Conservation (phyloP, 1,140 invertebrate species). For the Oedothorax gibbosus region DNA sequence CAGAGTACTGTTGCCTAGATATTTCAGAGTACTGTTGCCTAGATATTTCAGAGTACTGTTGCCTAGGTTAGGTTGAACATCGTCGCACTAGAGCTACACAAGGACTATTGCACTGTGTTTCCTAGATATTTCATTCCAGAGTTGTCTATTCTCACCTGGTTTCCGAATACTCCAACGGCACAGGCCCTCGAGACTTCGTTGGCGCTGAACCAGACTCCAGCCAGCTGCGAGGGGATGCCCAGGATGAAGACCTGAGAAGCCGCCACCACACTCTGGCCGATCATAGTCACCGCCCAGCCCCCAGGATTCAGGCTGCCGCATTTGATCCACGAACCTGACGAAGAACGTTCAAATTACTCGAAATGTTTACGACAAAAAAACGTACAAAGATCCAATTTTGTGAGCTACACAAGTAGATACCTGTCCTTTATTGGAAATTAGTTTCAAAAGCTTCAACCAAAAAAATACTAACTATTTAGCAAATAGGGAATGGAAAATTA, state of each 20-base stretch:
- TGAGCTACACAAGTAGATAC: neutral
- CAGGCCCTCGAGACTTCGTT: constrained; percentile 72
- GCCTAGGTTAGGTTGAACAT: too few species aligned
- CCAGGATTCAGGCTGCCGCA: constrained; percentile 76
- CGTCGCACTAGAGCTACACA: too few species aligned
- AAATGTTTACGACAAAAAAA: neutral
- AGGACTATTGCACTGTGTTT: too few species aligned
- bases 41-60: too few species aligned
- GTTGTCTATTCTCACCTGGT: constrained; percentile 69
- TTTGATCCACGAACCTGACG: constrained; percentile 86
- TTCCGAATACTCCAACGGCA: constrained; percentile 74
- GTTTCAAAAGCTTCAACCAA: too few species aligned
- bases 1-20: too few species aligned
- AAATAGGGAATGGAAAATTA: too few species aligned
- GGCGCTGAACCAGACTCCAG: constrained; percentile 74
- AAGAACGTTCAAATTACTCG: neutral
- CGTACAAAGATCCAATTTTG: neutral
- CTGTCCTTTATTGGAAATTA: too few species aligned
- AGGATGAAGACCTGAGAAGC: constrained; percentile 73
- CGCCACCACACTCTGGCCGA: constrained; percentile 71
- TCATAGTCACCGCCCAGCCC: constrained; percentile 69
- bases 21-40: too few species aligned
- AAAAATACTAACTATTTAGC: too few species aligned
- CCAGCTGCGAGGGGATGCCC: constrained; percentile 72
- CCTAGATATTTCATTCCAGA: too few species aligned